Evolutionary conservation across 2,797 vertebrate genomes (phyloP).

Genomic region (Zalophus californianus): DNA sequence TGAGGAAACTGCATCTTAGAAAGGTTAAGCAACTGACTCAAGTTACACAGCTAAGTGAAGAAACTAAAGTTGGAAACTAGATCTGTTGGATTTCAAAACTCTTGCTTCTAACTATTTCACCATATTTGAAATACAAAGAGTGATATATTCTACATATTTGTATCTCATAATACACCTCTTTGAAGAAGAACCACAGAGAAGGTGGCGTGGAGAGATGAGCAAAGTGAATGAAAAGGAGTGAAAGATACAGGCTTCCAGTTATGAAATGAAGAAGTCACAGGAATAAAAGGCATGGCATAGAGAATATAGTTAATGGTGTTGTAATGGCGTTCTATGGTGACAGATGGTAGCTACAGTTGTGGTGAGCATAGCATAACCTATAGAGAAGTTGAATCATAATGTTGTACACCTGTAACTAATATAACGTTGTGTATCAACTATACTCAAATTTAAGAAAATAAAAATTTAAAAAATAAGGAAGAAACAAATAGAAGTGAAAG

Average conservation of each 20-base stretch:
- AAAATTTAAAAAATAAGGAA: background rate
- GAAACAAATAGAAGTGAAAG: background rate
- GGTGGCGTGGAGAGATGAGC: background rate
- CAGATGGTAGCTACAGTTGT: background rate
- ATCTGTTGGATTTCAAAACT: background rate
- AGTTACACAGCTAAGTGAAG: background rate
- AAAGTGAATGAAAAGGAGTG: background rate
- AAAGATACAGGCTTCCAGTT: background rate
- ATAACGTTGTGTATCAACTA: background rate
- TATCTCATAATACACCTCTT: background rate
- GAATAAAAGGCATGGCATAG: background rate
- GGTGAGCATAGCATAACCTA: background rate
- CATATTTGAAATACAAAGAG: background rate
- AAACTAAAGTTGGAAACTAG: background rate
- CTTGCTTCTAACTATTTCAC: background rate
- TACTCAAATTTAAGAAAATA: background rate
- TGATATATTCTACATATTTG: background rate
- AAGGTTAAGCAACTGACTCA: constrained; percentile 10
- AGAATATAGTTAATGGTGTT: background rate
- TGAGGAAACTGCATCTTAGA: background rate
- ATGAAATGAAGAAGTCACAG: background rate
- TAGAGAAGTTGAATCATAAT: background rate
- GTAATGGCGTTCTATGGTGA: background rate
- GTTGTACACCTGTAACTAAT: background rate
- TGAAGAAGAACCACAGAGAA: background rate